Base-by-base conservation (phyloP, 2,113 vertebrate species). In the Physeter macrocephalus region DNA sequence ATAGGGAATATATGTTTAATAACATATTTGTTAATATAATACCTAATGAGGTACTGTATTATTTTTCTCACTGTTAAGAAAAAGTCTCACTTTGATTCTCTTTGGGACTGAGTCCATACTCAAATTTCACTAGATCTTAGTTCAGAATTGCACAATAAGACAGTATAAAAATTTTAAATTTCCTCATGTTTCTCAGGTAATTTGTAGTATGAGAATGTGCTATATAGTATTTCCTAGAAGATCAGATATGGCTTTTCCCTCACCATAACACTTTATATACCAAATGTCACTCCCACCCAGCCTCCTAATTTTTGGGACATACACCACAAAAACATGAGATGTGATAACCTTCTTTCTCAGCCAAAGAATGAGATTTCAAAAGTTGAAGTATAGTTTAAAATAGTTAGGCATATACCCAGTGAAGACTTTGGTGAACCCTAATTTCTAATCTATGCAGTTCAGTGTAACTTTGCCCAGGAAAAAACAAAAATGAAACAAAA, bases 261-360 rank as follows among this genome's bases (percentile, higher is more conserved):
- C 3, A 52, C 4, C 3, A 25, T 1, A 34, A 13, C 4, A 17
- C 57, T 25, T 46, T 8, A 1, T 5, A 7, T 8, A 17, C 1
- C n/a, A 82, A 91, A 72, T 3, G 6, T 46, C 7, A 36, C 2
- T 29, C 13, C 31, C 29, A 20, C 2, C 4, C 41, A 77, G 6
- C 6, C n/a, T 39, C 29, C 49, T 52, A 34, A 52, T 41, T 10
- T 34, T 1, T 3, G 8, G 10, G 7, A 31, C 2, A 1, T 43
- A 4, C 3, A 36, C 15, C 18, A 31, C 17, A 62, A 64, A 81
- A n/a, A 12, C 12, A 17, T 5, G 11, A 62, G 8, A 18, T 8
- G 5, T 5, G 29, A 39, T 34, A 74, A 31, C 13, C 18, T 23
- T 8, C 8, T 91, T 3, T 67, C 18, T n/a, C 34, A 29, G 21